A percentile compares a stretch with the other conserved stretches of the same genome.
phyloP scores from a whole-genome alignment of 1,140 invertebrate genomes.

The Dreissena rostriformis region DNA sequence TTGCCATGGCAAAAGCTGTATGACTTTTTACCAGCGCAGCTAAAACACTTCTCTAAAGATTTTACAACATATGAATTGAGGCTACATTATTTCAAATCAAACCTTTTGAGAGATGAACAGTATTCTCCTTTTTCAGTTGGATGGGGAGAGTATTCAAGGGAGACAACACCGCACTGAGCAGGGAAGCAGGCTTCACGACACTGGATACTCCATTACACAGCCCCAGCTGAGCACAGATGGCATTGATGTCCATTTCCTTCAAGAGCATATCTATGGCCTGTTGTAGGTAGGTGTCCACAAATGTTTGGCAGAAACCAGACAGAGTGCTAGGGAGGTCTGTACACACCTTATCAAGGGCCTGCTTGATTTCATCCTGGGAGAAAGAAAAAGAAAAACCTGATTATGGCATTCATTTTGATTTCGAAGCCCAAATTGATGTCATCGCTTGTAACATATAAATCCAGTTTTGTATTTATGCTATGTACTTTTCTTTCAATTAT shows the following conservation, averaged over 20 bases:
- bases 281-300: constrained; percentile 90
- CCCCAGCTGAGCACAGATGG: constrained; percentile 87
- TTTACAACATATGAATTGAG: no score
- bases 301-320: constrained; percentile 87
- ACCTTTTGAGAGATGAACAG: no score
- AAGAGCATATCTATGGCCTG: constrained; percentile 88
- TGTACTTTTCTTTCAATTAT: not conserved
- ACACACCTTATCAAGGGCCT: constrained; percentile 87
- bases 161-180: constrained; percentile 12
- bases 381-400: not conserved
- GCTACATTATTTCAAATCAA: no score
- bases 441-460: not conserved
- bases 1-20: no score
- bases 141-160: constrained; percentile 44
- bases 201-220: constrained; percentile 82
- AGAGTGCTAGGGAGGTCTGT: constrained; percentile 86
- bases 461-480: not conserved
- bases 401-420: not conserved
- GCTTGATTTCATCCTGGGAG: constrained; percentile 88
- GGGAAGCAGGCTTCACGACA: not conserved
- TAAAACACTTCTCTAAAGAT: no score
- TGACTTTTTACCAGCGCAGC: no score
- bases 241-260: constrained; percentile 86
- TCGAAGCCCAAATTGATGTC: not conserved
- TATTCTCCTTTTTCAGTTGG: no score